Conservation (phyloP, 2,888 invertebrate genomes). For the Diabrotica balteata region DNA sequence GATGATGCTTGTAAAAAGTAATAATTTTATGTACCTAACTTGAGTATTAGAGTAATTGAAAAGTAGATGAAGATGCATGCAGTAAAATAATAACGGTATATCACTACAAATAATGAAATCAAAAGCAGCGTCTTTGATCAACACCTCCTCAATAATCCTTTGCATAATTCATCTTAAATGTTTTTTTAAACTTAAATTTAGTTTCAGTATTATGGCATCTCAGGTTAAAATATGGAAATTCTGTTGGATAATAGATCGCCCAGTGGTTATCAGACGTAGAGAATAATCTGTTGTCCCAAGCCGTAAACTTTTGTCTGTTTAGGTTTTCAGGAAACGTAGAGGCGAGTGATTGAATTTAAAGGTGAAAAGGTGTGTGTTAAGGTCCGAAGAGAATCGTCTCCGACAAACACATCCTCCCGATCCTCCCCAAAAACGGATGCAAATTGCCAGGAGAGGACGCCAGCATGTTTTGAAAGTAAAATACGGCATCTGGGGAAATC, state of each 20-base stretch:
- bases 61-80: too few relatives aligned
- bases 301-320: constrained; percentile 27
- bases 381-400: constrained; percentile 30
- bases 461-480: constrained; percentile 50
- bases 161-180: too few relatives aligned
- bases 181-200: too few relatives aligned
- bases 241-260: constrained; percentile 7
- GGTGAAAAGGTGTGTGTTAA: constrained; percentile 26
- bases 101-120: too few relatives aligned
- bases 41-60: too few relatives aligned
- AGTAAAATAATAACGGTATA: too few relatives aligned
- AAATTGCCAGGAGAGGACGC: constrained; percentile 46
- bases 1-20: too few relatives aligned
- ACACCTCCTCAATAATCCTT: too few relatives aligned
- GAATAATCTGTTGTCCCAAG: constrained; percentile 7
- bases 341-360: constrained; percentile 34
- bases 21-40: too few relatives aligned
- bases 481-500: constrained; percentile 53
- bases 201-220: too few relatives aligned
- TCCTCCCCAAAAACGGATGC: constrained; percentile 45
- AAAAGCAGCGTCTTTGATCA: too few relatives aligned
- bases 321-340: constrained; percentile 18
- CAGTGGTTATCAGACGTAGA: background rate
- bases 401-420: constrained; percentile 29
- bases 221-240: too few relatives aligned